These are phyloP conservation scores for Stictocephala bisonia DNA, from an alignment of 2,888 invertebrate species.

Conservation along the genomic window DNA sequence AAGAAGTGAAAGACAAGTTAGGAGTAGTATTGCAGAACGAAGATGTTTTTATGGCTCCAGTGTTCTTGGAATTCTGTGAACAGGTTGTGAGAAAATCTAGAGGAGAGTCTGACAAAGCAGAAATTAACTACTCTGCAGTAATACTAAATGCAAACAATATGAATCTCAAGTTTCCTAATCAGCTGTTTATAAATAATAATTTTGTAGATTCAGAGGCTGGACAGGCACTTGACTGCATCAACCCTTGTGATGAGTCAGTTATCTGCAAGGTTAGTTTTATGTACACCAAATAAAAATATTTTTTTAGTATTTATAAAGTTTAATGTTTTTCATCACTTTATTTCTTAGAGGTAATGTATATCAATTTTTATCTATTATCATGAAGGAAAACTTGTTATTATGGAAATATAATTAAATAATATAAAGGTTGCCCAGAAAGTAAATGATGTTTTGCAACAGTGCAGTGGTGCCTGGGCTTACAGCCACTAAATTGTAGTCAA, in stretches of 20 bases:
- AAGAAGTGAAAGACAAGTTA: conserved; percentile 88
- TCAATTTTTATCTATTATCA: too few relatives aligned
- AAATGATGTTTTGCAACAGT: too few relatives aligned
- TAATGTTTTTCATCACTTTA: too few relatives aligned
- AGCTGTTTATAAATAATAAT: conserved; percentile 91
- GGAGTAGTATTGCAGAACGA: conserved; percentile 85
- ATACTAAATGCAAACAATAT: conserved; percentile 85
- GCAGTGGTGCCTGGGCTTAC: too few relatives aligned
- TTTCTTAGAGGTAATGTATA: too few relatives aligned
- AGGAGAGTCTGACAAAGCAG: conserved; percentile 68
- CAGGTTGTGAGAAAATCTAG: conserved; percentile 76
- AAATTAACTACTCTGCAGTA: conserved; percentile 79
- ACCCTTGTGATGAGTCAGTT: conserved; percentile 87
- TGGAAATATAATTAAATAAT: too few relatives aligned
- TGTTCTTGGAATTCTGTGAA: conserved; percentile 82
- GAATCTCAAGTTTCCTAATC: conserved; percentile 86
- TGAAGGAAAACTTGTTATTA: too few relatives aligned
- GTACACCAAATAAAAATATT: not conserved
- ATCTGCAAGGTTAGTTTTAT: conserved; percentile 74
- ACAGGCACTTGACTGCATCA: conserved; percentile 72
- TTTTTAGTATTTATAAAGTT: conserved; percentile 8
- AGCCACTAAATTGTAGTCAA: too few relatives aligned
- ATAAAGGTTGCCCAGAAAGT: too few relatives aligned
- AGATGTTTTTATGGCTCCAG: conserved; percentile 92
- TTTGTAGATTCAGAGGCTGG: conserved; percentile 83